A percentile compares a stretch with the other conserved stretches of the same genome.
Evolutionary conservation across 2,113 vertebrate species (phyloP).

Genomic region (Uria aalge): DNA sequence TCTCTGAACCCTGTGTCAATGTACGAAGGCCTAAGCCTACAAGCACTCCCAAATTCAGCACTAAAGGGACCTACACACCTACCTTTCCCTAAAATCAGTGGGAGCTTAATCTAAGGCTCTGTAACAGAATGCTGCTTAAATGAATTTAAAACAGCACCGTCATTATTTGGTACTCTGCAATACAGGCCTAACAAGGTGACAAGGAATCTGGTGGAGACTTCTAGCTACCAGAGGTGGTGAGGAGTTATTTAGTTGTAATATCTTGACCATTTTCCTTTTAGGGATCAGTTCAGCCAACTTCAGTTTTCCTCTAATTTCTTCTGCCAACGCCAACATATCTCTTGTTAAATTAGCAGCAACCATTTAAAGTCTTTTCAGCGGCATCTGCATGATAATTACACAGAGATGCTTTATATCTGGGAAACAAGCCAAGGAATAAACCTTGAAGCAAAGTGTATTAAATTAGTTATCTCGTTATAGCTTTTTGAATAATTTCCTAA

Average conservation of each 20-base stretch:
- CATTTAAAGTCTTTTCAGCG: slow-evolving; percentile 68
- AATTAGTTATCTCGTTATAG: slow-evolving; percentile 78
- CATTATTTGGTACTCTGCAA: not conserved
- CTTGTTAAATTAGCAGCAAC: slow-evolving; percentile 71
- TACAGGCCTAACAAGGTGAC: not conserved
- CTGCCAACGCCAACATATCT: slow-evolving; percentile 42
- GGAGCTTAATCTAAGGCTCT: not conserved
- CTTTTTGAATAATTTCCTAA: slow-evolving; percentile 76
- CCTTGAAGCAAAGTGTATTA: slow-evolving; percentile 79
- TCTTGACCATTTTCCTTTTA: not conserved
- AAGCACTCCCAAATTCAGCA: not conserved
- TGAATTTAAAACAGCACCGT: not conserved
- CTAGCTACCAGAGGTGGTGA: not conserved
- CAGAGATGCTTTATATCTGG: slow-evolving; percentile 74
- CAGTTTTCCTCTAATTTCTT: slow-evolving; percentile 33
- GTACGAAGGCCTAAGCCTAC: not conserved
- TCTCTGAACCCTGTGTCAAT: not conserved
- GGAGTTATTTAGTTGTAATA: not conserved
- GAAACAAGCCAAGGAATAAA: slow-evolving; percentile 77
- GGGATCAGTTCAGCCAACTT: slow-evolving; percentile 9
- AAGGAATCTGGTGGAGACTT: not conserved
- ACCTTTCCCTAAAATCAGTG: not conserved
- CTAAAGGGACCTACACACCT: not conserved
- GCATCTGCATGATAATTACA: slow-evolving; percentile 76
- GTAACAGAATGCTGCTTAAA: not conserved